Evolutionary conservation across 2,113 vertebrate genomes (phyloP).

Genomic region (Aphelocoma coerulescens): DNA sequence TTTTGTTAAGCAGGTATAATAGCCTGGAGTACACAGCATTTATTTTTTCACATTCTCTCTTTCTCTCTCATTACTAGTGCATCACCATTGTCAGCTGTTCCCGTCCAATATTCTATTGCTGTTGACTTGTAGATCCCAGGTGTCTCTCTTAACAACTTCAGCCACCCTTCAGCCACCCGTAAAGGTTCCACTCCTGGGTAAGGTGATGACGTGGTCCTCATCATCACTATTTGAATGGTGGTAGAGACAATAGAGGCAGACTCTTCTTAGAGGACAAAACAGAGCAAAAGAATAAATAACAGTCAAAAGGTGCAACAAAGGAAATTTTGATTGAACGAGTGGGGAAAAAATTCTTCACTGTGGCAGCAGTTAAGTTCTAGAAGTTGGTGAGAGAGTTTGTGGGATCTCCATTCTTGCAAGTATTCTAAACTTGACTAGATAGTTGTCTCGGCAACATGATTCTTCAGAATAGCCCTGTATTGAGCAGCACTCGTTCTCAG

Average conservation of each 20-base stretch:
- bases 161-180: no score
- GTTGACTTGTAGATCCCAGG: neutral
- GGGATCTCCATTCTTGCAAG: neutral
- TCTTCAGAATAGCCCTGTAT: neutral
- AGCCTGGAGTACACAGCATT: neutral
- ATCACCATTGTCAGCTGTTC: neutral
- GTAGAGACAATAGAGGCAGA: neutral
- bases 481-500: neutral
- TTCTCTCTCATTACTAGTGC: neutral
- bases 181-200: neutral
- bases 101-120: neutral
- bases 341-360: neutral
- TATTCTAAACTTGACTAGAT: neutral
- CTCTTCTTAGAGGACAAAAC: neutral
- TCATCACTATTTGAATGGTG: neutral
- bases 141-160: neutral
- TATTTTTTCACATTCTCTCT: neutral
- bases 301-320: neutral
- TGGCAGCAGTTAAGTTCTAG: neutral
- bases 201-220: fast-evolving
- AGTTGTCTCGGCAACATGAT: neutral
- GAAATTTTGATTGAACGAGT: neutral
- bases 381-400: neutral
- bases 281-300: neutral
- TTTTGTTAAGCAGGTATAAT: neutral